A percentile compares a stretch with the other conserved stretches of the same genome.
phyloP scores from a whole-genome alignment of 2,888 invertebrate species.

The Gasteruption jaculator region DNA sequence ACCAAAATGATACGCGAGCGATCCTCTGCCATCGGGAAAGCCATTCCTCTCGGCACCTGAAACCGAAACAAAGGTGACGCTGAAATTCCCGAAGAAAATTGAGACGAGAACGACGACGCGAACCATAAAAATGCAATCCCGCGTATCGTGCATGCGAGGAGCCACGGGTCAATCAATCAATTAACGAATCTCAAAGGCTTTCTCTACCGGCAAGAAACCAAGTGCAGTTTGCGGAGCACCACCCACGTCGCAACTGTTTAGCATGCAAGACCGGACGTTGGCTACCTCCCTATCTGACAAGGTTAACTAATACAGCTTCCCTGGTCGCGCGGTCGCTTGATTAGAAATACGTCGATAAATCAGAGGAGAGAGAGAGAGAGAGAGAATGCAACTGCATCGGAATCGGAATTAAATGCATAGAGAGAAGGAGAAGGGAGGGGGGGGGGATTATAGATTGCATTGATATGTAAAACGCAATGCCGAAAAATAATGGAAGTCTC shows the following conservation, averaged over 20 bases:
- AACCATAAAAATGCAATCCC: not conserved
- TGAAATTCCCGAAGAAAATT: not conserved
- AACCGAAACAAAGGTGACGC: conserved; percentile 17
- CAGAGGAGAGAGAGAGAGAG: conserved; percentile 22
- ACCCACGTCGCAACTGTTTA: conserved; percentile 48
- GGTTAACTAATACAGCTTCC: conserved; percentile 45
- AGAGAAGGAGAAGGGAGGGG: not conserved
- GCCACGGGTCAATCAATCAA: conserved; percentile 35
- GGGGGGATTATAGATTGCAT: no score
- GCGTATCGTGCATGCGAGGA: no score
- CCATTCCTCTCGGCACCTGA: conserved; percentile 41
- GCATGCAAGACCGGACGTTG: conserved; percentile 41
- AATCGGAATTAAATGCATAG: conserved; percentile 3
- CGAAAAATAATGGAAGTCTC: no score
- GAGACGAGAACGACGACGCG: not conserved
- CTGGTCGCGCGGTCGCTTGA: conserved; percentile 34
- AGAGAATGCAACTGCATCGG: conserved; percentile 19
- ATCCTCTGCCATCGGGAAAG: conserved; percentile 29
- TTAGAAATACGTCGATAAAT: conserved; percentile 43
- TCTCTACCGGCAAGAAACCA: no score
- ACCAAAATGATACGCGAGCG: conserved; percentile 38
- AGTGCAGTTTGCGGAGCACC: conserved; percentile 29
- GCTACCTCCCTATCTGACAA: conserved; percentile 42
- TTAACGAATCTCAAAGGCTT: conserved; percentile 32
- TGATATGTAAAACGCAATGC: no score